Evolutionary conservation across 2,888 invertebrate species (phyloP), one percentile per base, ranked within the genome.

Genomic region (Pseudanteris insignis): DNA sequence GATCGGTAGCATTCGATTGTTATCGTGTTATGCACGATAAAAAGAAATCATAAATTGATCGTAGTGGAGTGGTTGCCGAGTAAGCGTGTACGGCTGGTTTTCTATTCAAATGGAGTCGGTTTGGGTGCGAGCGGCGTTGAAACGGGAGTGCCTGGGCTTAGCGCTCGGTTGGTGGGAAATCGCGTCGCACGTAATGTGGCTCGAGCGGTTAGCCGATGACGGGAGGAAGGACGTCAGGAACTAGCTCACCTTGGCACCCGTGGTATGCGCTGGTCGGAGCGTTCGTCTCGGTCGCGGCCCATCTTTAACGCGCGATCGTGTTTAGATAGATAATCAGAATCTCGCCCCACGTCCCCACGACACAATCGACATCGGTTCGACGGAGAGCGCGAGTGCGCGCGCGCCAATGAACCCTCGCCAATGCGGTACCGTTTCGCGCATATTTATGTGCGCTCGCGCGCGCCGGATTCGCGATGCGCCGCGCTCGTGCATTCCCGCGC

Each of bases 211-310:
- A 9, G 38, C 28, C 12, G 34, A 9, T 15, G 30, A 5, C 37
- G 28, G 55, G 58, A 53, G 9, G 8, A 41, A 50, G 30, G 60
- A 66, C 65, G 67, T 64, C 30, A 30, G 15, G 65, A 72, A 72
- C 70, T 68, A 69, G 77, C 75, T 77, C 74, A 76, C 77, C 77
- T 77, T 77, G 76, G 75, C 70, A 74, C 63, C 69, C 67, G 68
- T 72, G 74, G 73, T 72, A 71, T 72, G 71, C 72, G 70, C 63
- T 70, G 72, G 72, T 69, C 70, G 75, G 74, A 72, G 73, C 73
- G 70, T 46, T 55, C 50, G 44, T 68, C 73, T 75, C 64, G 69
- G 71, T 70, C 70, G 70, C 71, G 71, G 72, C 41, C 21, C 50
- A 46, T 46, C 36, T 51, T 30, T 44, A n/a, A n/a, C n/a, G n/a